Base-by-base conservation (phyloP, 1,140 invertebrate genomes). In the Lordiphosa stackelbergi region DNA sequence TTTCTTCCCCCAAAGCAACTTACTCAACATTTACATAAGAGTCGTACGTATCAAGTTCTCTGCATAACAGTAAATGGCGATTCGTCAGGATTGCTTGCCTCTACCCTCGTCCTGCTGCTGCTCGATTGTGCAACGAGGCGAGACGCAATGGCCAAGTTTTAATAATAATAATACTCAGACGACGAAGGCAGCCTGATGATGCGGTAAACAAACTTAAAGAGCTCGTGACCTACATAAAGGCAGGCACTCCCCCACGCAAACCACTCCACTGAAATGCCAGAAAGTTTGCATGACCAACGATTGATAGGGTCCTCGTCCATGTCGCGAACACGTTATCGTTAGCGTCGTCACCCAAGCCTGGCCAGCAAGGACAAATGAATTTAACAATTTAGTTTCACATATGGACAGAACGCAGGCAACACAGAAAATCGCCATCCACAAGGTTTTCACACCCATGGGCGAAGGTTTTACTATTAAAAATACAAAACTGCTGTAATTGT, bases 131-230 rank as follows among this genome's bases (percentile, higher is more conserved):
- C 57, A 75, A 63, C 35, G 38, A 57, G 46, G 56, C 47, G 41
- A 13, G 34, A 53, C 72, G 57, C 54, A 58, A 35, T 60, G 65
- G 28, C 54, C 69, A 70, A 73, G 65, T 69, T 78, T 78, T 66
- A 62, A 73, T 79, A 73, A 63, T 58, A 5, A 24, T 24, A 79
- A 56, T 51, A 53, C 60, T 59, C 47, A 24, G 8, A 47, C 41
- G n/a, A 34, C 31, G 36, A 42, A 2, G 48, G 47, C 37, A 36
- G 16, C 52, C 43, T 48, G 53, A 31, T 56, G 60, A 57, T 55
- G 74, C 45, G 66, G 74, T 78, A 81, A 78, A 78, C 70, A 74
- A 78, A 81, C 75, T 59, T 66, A 54, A 70, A 63, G 70, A 51
- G 40, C 70, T 54, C 66, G 61, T 79, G 74, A 78, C 74, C 74